Base-by-base conservation (phyloP, 2,113 vertebrate species). In the Salvelinus namaycush region DNA sequence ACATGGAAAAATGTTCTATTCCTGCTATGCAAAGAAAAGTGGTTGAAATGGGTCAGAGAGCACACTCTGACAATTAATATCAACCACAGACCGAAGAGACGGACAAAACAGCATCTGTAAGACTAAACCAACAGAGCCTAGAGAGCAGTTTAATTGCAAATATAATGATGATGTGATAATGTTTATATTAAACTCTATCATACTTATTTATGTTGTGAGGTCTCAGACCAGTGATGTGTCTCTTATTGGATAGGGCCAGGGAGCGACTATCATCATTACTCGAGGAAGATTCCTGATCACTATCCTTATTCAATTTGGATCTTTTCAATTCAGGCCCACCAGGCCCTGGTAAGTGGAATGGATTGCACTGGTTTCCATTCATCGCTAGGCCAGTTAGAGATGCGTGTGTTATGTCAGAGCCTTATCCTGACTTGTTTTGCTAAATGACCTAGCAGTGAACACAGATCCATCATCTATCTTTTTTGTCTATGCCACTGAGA, bases 241-340 rank as follows among this genome's bases (percentile, higher is more conserved):
- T 64, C 64, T 82, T 82, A 86, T 73, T 75, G 72, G 51, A 79
- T 75, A 70, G 70, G 18, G 75, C 68, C 39, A 64, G 66, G 72
- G 60, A 51, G 24, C 22, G 64, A 70, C 22, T 66, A 64, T 69
- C 49, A 65, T 73, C 64, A 75, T 73, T 39, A 24, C 39, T n/a
- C 6, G 68, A 72, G 29, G 12, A 1, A 65, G 65, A 81, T 39
- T 70, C 34, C 44, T 64, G 54, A 76, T 79, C 48, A 14, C 48
- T 14, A 65, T 78, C 39, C 67, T 81, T 68, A 75, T 75, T 76
- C 78, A 74, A 72, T 76, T n/a, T 69, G 86, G 81, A 89, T 85
- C 84, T 89, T 84, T 82, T n/a, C n/a, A n/a, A n/a, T n/a, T n/a
- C n/a, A n/a, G n/a, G n/a, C n/a, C n/a, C n/a, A n/a, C n/a, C n/a